Conservation (phyloP, 2,113 vertebrate genomes). For the Tachysurus vachellii region DNA sequence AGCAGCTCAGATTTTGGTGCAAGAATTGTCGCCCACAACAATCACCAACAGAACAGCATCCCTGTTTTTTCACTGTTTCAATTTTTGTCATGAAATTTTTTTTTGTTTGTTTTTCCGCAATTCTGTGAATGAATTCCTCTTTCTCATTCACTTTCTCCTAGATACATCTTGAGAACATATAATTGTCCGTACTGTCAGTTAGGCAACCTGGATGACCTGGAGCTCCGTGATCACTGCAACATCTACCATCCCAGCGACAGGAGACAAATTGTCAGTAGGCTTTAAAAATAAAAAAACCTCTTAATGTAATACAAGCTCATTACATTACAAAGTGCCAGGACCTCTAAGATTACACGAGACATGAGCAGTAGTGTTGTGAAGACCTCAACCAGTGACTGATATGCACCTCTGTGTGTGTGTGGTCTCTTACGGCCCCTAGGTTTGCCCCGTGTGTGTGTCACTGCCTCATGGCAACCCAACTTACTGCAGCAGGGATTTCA, state of each 20-base stretch:
- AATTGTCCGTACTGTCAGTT: constrained; percentile 80
- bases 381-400: not conserved
- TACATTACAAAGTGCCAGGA: not conserved
- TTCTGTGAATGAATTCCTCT: not conserved
- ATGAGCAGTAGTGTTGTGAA: not conserved
- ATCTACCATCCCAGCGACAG: constrained; percentile 74
- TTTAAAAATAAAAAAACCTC: not conserved
- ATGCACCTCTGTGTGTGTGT: not conserved
- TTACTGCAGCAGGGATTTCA: constrained; percentile 80
- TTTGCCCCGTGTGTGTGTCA: constrained; percentile 83
- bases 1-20: too few species aligned
- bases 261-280: constrained; percentile 73
- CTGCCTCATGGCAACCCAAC: constrained; percentile 81
- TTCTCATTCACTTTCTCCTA: not conserved
- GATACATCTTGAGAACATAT: constrained; percentile 31
- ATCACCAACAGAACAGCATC: not conserved
- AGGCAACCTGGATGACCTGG: constrained; percentile 76
- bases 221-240: constrained; percentile 81
- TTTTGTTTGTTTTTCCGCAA: not conserved
- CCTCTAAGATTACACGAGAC: not conserved
- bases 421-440: constrained; percentile 63
- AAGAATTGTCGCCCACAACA: too few species aligned
- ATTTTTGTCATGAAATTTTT: not conserved
- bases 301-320: not conserved
- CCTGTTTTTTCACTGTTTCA: not conserved